Base-by-base conservation (phyloP, 2,113 vertebrate genomes). In the Aplodontia rufa region DNA sequence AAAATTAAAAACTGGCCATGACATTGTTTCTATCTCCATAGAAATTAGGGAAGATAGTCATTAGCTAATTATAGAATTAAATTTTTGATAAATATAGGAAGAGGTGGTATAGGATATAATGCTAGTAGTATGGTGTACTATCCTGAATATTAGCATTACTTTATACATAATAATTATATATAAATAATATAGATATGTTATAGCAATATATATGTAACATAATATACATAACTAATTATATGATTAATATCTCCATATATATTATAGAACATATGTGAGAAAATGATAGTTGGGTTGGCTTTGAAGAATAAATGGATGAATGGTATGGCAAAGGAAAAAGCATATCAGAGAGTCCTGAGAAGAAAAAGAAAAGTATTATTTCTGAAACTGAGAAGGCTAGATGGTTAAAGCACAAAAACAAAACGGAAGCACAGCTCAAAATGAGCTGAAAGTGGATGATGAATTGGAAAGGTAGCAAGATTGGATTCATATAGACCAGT, bases 31-130 rank as follows among this genome's bases (percentile, higher is more conserved):
- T 81, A 2, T 84, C 9, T 58, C 68, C 24, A 45, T 3, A 93
- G 49, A 88, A 88, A 32, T 81, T 92, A 90, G 49, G n/a, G 30
- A 81, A 87, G 24, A 88, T 0, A 88, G 30, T 91, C 35, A 95
- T 69, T 84, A 80, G 42, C 10, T 96, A 69, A 53, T 62, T 80
- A 62, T 1, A 91, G 75, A 93, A 80, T 51, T 90, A 87, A 17
- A 58, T 68, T 68, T 87, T 93, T 91, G 26, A 91, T 84, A 81
- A 96, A 75, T 37, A 80, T 8, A 85, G 40, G 58, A 94, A 81
- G 19, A 82, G 7, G 22, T 40, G 88, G 12, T 51, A 58, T 10
- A 94, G 26, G 32, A 24, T 68, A 68, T 51, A 81, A 42, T 37
- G 45, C 45, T 35, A 12, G 19, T 81, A 94, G 17, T 51, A 74